phyloP scores from a whole-genome alignment of 2,113 vertebrate genomes.

The Mastomys natalensis region DNA sequence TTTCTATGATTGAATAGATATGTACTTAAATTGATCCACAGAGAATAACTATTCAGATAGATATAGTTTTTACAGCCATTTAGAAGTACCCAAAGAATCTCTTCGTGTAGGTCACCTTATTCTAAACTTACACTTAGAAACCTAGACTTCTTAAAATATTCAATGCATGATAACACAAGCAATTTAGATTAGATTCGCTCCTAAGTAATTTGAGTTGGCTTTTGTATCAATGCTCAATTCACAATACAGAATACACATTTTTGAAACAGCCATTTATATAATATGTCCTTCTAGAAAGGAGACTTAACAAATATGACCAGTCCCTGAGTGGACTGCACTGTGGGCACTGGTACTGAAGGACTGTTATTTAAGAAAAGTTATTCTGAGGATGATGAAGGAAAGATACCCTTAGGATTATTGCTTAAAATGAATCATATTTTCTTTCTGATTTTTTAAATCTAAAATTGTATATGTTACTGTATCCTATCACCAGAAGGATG shows the following conservation, averaged over 20 bases:
- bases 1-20: not conserved
- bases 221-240: not conserved
- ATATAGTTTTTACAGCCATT: not conserved
- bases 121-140: not conserved
- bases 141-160: not conserved
- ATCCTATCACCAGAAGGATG: not conserved
- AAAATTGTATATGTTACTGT: not conserved
- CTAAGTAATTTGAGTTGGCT: not conserved
- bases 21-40: not conserved
- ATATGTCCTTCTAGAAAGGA: not conserved
- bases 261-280: not conserved
- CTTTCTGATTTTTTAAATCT: conserved; percentile 1
- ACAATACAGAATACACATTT: not conserved
- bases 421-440: not conserved
- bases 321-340: not conserved
- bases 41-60: conserved; percentile 9
- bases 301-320: not conserved
- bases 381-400: not conserved
- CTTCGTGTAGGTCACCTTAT: not conserved
- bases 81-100: not conserved
- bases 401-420: not conserved
- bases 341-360: not conserved
- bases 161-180: not conserved
- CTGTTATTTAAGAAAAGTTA: not conserved
- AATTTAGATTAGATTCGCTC: not conserved